Evolutionary conservation across 1,140 invertebrate genomes (phyloP).

Genomic region (Leptopilina clavipes): DNA sequence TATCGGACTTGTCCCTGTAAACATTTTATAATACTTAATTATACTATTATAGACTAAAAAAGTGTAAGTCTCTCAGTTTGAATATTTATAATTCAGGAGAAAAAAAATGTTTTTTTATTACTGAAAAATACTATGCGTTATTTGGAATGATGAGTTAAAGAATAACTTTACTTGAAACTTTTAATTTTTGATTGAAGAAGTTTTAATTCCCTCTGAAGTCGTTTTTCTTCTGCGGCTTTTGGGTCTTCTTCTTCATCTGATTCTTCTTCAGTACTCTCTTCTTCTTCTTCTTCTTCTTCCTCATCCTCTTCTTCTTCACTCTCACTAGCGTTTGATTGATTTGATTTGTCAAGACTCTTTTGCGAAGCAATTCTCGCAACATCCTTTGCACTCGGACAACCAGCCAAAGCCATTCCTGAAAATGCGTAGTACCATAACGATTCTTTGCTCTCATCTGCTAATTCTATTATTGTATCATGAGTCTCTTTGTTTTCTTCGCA

Average conservation of each 20-base stretch:
- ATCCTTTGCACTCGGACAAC: constrained; percentile 73
- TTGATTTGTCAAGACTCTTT: constrained; percentile 69
- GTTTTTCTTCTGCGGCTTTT: constrained; percentile 69
- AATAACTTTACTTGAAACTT: constrained; percentile 77
- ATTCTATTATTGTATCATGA: constrained; percentile 63
- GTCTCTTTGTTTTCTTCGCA: constrained; percentile 47
- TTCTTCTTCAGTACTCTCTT: constrained; percentile 73
- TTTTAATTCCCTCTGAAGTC: constrained; percentile 83
- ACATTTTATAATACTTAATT: background rate
- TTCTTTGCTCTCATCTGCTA: constrained; percentile 63
- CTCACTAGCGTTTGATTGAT: constrained; percentile 54
- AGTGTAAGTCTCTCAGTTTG: too few species aligned
- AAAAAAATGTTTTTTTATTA: too few species aligned
- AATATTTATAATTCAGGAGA: too few species aligned
- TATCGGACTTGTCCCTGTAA: constrained; percentile 81
- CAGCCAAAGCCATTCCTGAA: constrained; percentile 74
- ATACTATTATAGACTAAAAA: too few species aligned
- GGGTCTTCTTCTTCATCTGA: constrained; percentile 82
- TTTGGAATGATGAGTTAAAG: constrained; percentile 32
- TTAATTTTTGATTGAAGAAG: constrained; percentile 85
- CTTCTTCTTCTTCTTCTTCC: constrained; percentile 84
- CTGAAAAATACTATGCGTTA: background rate
- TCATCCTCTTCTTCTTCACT: constrained; percentile 83
- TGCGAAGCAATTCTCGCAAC: constrained; percentile 71
- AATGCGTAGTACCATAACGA: constrained; percentile 67